Evolutionary conservation across 2,888 invertebrate genomes (phyloP).

Genomic region (Melieria omissa): DNA sequence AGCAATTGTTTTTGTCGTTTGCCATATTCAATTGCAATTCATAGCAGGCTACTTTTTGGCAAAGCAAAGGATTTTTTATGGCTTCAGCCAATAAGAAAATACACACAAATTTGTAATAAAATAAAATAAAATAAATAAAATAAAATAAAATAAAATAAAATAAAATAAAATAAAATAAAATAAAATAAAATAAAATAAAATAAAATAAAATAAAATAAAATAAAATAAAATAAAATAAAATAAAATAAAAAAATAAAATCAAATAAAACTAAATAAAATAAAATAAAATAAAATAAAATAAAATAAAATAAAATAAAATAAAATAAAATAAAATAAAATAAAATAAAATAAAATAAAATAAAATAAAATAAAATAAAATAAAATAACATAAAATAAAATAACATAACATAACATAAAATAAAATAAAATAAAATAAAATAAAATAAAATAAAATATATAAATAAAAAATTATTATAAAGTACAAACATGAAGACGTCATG

Average conservation of each 20-base stretch:
- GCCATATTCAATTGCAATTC: no score
- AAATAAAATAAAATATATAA: conserved; percentile 9
- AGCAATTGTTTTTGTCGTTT: no score
- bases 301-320: conserved; percentile 24
- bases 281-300: conserved; percentile 26
- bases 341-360: conserved; percentile 26
- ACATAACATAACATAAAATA: no score
- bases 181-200: conserved; percentile 2
- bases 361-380: conserved; percentile 24
- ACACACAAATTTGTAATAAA: conserved; percentile 32
- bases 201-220: conserved; percentile 2
- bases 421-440: conserved; percentile 17
- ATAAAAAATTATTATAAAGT: background rate
- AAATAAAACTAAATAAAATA: conserved; percentile 24
- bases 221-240: conserved; percentile 5
- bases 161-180: conserved; percentile 5
- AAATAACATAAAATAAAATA: no score
- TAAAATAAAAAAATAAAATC: conserved; percentile 8
- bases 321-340: conserved; percentile 26
- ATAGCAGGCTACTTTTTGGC: no score
- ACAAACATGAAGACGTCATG: background rate
- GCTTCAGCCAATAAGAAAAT: conserved; percentile 23
- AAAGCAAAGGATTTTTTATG: no score
- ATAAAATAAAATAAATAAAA: conserved; percentile 28
- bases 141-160: conserved; percentile 2